Percentiles rank a stretch among this genome's conserved stretches.
Conservation (phyloP, 2,888 invertebrate species). For the Endomychus coccineus region DNA sequence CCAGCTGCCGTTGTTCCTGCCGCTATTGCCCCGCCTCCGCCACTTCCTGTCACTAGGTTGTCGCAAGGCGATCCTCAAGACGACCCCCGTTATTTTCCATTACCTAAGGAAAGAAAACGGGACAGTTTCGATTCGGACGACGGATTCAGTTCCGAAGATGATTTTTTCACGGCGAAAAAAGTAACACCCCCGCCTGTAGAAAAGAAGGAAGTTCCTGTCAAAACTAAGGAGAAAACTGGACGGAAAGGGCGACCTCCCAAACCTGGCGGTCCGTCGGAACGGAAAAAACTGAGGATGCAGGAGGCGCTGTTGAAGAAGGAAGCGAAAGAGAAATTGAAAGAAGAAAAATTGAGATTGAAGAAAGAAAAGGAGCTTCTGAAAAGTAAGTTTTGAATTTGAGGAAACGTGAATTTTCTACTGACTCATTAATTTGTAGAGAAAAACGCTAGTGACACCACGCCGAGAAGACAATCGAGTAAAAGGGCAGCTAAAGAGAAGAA, state of each 20-base stretch:
- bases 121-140: slow-evolving; percentile 61
- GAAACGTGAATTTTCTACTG: too few relatives aligned
- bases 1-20: slow-evolving; percentile 35
- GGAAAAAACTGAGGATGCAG: slow-evolving; percentile 22
- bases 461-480: slow-evolving; percentile 55
- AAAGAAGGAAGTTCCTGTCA: slow-evolving; percentile 17
- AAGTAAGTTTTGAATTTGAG: slow-evolving; percentile 9
- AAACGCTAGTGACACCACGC: slow-evolving; percentile 36
- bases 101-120: slow-evolving; percentile 65
- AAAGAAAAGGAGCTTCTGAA: slow-evolving; percentile 17
- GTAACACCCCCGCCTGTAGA: slow-evolving; percentile 18
- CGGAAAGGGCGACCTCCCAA: slow-evolving; percentile 42
- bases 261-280: slow-evolving; percentile 28
- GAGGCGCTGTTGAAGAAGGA: slow-evolving; percentile 19
- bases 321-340: slow-evolving; percentile 19
- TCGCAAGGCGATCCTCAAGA: slow-evolving; percentile 51
- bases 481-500: slow-evolving; percentile 61
- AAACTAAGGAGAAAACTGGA: slow-evolving; percentile 24
- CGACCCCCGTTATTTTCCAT: slow-evolving; percentile 65
- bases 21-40: slow-evolving; percentile 30
- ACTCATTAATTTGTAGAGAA: slow-evolving; percentile 9
- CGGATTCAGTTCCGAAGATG: slow-evolving; percentile 54
- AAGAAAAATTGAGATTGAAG: slow-evolving; percentile 19
- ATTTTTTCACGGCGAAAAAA: slow-evolving; percentile 35
- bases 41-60: slow-evolving; percentile 39